Percentiles rank a stretch among this genome's conserved stretches.
Evolutionary conservation across 2,888 invertebrate species (phyloP).

Genomic region (Microdon myrmicae): DNA sequence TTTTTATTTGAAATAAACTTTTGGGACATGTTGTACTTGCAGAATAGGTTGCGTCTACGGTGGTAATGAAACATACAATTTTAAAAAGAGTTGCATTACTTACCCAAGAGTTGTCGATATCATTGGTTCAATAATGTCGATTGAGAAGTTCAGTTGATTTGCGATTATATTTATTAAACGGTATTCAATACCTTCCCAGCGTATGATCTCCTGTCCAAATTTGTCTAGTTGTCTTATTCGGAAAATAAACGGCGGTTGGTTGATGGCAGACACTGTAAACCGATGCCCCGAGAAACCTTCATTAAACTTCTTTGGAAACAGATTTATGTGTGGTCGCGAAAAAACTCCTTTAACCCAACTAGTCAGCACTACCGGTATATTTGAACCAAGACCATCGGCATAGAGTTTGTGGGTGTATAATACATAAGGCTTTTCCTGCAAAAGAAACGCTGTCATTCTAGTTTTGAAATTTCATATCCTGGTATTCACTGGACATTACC

Average conservation of each 20-base stretch:
- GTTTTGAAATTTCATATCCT: constrained; percentile 3
- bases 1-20: no score
- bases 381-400: constrained; percentile 78
- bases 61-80: no score
- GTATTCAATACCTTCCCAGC: constrained; percentile 79
- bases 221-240: constrained; percentile 62
- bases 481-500: constrained; percentile 68
- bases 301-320: constrained; percentile 77
- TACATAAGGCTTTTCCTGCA: constrained; percentile 77
- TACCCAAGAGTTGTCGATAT: constrained; percentile 55
- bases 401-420: constrained; percentile 80
- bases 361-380: constrained; percentile 74
- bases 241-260: constrained; percentile 80
- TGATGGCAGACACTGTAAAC: constrained; percentile 75
- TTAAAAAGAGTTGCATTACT: not conserved
- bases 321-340: constrained; percentile 71
- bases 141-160: constrained; percentile 76
- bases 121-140: constrained; percentile 74
- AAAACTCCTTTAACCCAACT: constrained; percentile 77
- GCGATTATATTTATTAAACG: constrained; percentile 73
- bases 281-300: constrained; percentile 80
- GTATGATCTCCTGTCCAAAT: constrained; percentile 57
- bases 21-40: no score
- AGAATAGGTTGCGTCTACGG: no score
- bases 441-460: no score